Percentiles rank a stretch among this genome's conserved stretches.
Evolutionary conservation across 2,888 invertebrate species (phyloP).

Genomic region (Heliconius ismenius): DNA sequence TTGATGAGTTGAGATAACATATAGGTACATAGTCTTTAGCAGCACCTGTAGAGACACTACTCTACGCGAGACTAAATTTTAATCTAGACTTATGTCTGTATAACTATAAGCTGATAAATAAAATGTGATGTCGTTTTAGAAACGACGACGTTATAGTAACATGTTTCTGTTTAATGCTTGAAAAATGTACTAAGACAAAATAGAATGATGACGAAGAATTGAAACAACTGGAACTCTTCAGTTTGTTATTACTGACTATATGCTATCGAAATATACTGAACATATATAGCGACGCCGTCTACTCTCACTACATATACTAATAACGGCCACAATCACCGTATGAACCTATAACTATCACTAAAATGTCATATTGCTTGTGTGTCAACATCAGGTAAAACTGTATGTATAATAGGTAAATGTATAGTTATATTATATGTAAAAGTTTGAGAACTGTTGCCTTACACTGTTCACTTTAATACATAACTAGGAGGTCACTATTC

Average conservation of each 20-base stretch:
- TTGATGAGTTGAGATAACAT: not conserved
- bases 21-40: not conserved
- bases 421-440: not conserved
- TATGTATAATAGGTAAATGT: conserved; percentile 11
- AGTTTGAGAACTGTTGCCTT: conserved; percentile 18
- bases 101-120: not conserved
- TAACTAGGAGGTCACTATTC: conserved; percentile 19
- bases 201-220: not conserved
- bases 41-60: not conserved
- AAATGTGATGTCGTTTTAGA: not conserved
- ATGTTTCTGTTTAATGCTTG: not conserved
- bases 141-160: no score
- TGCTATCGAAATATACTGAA: not conserved
- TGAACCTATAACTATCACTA: conserved; percentile 24
- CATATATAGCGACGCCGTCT: not conserved
- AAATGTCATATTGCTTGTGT: conserved; percentile 37
- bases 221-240: not conserved
- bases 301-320: not conserved
- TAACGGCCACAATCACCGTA: no score
- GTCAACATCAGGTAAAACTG: conserved; percentile 31
- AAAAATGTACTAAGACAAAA: not conserved
- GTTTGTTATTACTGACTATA: not conserved
- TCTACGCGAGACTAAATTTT: not conserved
- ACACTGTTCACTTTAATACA: conserved; percentile 11
- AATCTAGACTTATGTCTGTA: not conserved